A percentile compares a stretch with the other conserved stretches of the same genome.
Evolutionary conservation across 2,888 invertebrate genomes (phyloP).

Genomic region (Conchocele bisecta): DNA sequence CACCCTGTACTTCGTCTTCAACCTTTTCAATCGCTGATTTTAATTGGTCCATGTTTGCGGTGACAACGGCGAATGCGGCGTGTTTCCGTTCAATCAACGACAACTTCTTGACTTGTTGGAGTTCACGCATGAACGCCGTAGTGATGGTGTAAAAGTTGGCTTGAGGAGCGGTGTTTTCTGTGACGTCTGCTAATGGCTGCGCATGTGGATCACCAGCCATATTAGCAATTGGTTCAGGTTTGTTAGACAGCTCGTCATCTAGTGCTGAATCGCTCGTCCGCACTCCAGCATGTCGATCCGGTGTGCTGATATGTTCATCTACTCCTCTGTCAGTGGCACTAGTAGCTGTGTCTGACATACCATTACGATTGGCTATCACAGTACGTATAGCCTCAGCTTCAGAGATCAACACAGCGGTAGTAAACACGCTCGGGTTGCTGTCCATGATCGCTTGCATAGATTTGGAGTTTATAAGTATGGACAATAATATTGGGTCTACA

Average conservation of each 20-base stretch:
- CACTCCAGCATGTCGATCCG: no score
- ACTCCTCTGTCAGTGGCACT: background rate
- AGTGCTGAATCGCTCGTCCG: no score
- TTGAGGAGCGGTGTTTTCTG: background rate
- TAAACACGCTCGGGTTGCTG: no score
- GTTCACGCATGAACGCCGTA: slow-evolving; percentile 48
- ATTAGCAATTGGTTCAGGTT: no score
- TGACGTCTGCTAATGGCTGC: background rate
- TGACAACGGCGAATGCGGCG: slow-evolving; percentile 39
- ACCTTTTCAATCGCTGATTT: slow-evolving; percentile 47
- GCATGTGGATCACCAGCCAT: background rate
- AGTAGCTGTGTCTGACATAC: no score
- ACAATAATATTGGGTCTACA: background rate
- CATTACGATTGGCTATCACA: no score
- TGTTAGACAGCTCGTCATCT: no score
- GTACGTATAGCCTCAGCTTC: no score
- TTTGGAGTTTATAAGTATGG: no score
- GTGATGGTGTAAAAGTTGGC: slow-evolving; percentile 39
- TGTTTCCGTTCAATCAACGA: slow-evolving; percentile 46
- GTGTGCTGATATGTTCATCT: no score
- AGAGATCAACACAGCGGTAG: no score
- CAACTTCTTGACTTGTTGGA: slow-evolving; percentile 30
- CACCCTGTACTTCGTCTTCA: slow-evolving; percentile 47
- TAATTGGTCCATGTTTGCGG: slow-evolving; percentile 33
- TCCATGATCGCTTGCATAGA: no score